These are phyloP conservation scores for Typhlichthys eigenmanni DNA, from an alignment of 2,797 vertebrate genomes.

Conservation along the genomic window DNA sequence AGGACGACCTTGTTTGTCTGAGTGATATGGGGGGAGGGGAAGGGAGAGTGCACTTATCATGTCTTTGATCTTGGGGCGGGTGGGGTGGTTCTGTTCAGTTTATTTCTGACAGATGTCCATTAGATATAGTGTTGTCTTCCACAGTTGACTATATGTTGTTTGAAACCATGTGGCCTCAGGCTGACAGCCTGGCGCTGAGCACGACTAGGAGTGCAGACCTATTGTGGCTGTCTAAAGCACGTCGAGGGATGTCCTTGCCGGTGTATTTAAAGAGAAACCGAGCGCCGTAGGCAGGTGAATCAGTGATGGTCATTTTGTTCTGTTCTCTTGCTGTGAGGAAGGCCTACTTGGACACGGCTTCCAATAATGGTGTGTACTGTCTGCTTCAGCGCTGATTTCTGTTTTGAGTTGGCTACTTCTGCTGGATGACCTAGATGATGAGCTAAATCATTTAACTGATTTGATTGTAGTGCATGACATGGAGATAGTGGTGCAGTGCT, in stretches of 20 bases:
- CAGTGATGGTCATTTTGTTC: slow-evolving; percentile 1
- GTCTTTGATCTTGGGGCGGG: slow-evolving; percentile 29
- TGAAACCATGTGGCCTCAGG: too few relatives aligned
- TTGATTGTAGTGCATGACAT: too few relatives aligned
- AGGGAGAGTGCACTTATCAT: slow-evolving; percentile 45
- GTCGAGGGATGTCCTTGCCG: slow-evolving; percentile 38
- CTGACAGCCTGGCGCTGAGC: background rate
- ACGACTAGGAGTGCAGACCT: slow-evolving; percentile 34
- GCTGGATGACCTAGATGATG: too few relatives aligned
- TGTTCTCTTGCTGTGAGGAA: background rate
- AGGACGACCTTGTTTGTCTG: too few relatives aligned
- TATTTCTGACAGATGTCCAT: background rate
- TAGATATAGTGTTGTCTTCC: too few relatives aligned
- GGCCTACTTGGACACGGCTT: background rate
- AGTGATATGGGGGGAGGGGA: slow-evolving; percentile 26
- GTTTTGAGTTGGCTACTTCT: too few relatives aligned
- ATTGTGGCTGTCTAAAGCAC: slow-evolving; percentile 22
- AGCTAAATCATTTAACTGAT: too few relatives aligned
- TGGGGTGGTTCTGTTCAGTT: background rate
- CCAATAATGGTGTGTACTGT: background rate
- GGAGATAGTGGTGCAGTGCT: too few relatives aligned
- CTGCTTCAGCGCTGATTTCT: background rate
- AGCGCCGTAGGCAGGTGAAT: slow-evolving; percentile 19
- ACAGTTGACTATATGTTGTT: too few relatives aligned
- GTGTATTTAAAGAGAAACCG: slow-evolving; percentile 13